Conservation (phyloP, 2,888 invertebrate species). For the Caenorhabditis becei region DNA sequence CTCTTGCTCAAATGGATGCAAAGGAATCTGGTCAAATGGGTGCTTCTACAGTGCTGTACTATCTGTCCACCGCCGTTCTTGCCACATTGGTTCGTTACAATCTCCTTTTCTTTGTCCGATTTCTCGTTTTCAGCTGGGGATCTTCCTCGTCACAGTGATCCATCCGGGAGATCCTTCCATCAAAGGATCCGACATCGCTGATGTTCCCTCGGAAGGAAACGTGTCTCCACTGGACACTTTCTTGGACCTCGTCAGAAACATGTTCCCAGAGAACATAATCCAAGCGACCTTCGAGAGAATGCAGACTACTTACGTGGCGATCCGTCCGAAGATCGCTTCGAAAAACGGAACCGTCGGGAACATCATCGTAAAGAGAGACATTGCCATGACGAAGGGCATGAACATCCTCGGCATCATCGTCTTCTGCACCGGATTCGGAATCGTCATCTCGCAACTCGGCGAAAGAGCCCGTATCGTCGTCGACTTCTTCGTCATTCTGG, state of each 20-base stretch:
- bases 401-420: slow-evolving; percentile 88
- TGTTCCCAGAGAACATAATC: slow-evolving; percentile 94
- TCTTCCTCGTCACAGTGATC: slow-evolving; percentile 85
- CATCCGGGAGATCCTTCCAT: slow-evolving; percentile 85
- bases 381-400: slow-evolving; percentile 62
- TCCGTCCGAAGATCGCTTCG: slow-evolving; percentile 66
- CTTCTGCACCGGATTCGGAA: slow-evolving; percentile 93
- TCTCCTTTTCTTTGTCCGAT: slow-evolving; percentile 1
- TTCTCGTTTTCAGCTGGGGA: slow-evolving; percentile 83
- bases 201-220: slow-evolving; percentile 71
- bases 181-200: slow-evolving; percentile 74
- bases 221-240: slow-evolving; percentile 87
- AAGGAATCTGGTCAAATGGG: slow-evolving; percentile 84
- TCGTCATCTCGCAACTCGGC: slow-evolving; percentile 91
- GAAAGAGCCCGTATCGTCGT: slow-evolving; percentile 83
- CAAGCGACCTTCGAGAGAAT: slow-evolving; percentile 85
- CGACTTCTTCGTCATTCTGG: slow-evolving; percentile 91
- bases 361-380: slow-evolving; percentile 59
- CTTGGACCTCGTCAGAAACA: slow-evolving; percentile 92
- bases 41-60: slow-evolving; percentile 85
- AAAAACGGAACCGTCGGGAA: slow-evolving; percentile 58
- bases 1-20: slow-evolving; percentile 81
- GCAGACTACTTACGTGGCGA: slow-evolving; percentile 78
- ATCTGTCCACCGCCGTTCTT: slow-evolving; percentile 85
- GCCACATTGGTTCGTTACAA: slow-evolving; percentile 85